Evolutionary conservation across 1,140 invertebrate genomes (phyloP).

Genomic region (Pogonomyrmex barbatus): DNA sequence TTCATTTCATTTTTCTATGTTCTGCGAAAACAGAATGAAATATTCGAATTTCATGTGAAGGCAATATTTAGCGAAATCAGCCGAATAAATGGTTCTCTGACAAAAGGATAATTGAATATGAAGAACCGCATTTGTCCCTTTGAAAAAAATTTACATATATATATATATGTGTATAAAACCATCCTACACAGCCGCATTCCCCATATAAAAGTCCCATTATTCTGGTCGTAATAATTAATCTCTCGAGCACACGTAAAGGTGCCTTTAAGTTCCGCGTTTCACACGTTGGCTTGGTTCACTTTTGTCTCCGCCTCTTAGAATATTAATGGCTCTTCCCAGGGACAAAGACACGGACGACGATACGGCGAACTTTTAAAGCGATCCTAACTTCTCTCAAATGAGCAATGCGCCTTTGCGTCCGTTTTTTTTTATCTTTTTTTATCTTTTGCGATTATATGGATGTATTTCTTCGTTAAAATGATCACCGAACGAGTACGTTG

Average conservation of each 20-base stretch:
- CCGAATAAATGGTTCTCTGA: not conserved
- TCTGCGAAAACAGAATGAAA: not conserved
- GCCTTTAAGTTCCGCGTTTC: conserved; percentile 57
- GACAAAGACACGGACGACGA: conserved; percentile 26
- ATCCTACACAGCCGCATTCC: not conserved
- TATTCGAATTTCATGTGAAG: not conserved
- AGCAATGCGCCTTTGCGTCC: conserved; percentile 15
- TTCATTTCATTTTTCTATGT: conserved; percentile 11
- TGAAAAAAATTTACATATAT: not conserved
- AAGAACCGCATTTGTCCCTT: not conserved
- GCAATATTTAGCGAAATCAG: not conserved
- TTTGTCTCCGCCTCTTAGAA: conserved; percentile 48
- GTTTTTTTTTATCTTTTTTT: not conserved
- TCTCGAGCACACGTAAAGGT: conserved; percentile 22
- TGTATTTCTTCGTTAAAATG: not conserved
- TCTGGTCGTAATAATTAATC: conserved; percentile 53
- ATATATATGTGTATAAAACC: not conserved
- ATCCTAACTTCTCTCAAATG: conserved; percentile 31
- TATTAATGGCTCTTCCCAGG: conserved; percentile 19
- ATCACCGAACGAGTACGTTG: not conserved
- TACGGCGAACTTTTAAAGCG: conserved; percentile 42
- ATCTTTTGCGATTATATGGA: not conserved
- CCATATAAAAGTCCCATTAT: conserved; percentile 21
- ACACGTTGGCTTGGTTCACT: conserved; percentile 47
- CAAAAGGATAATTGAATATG: conserved; percentile 20